Evolutionary conservation across 1,140 invertebrate genomes (phyloP).

Genomic region (Camponotus vicinus): DNA sequence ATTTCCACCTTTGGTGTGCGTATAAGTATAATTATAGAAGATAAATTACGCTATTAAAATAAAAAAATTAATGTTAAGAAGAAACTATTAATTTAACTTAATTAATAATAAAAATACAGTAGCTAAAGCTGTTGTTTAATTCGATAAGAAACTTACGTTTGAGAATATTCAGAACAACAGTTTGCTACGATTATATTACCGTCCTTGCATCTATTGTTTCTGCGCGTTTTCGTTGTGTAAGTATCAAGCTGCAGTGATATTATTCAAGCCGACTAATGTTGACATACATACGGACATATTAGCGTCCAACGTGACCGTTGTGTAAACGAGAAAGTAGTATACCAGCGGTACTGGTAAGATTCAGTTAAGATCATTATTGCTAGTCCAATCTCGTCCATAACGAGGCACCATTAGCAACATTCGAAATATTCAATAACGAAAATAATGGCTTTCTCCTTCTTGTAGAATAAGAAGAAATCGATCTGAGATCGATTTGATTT

Average conservation of each 20-base stretch:
- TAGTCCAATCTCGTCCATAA: slow-evolving; percentile 47
- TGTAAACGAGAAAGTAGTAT: slow-evolving; percentile 78
- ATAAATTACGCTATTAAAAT: not conserved
- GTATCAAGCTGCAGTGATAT: slow-evolving; percentile 60
- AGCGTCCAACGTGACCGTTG: slow-evolving; percentile 72
- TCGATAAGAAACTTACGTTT: not conserved
- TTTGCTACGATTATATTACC: not conserved
- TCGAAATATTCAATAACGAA: slow-evolving; percentile 58
- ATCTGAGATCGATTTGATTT: not conserved
- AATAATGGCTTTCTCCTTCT: slow-evolving; percentile 22
- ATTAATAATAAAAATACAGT: not conserved
- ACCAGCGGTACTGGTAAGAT: slow-evolving; percentile 61
- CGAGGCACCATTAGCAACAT: slow-evolving; percentile 35
- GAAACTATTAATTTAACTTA: not conserved
- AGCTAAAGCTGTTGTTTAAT: not conserved
- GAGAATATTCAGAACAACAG: slow-evolving; percentile 41
- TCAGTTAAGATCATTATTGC: slow-evolving; percentile 60
- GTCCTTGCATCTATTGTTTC: slow-evolving; percentile 56
- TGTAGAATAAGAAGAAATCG: slow-evolving; percentile 35
- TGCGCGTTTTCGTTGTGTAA: slow-evolving; percentile 8
- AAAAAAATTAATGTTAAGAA: not conserved
- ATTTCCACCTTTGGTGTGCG: not conserved
- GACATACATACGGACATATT: slow-evolving; percentile 65
- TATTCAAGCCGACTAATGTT: slow-evolving; percentile 59
- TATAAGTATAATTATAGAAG: not conserved